Percentiles rank a stretch among this genome's conserved stretches.
phyloP scores from a whole-genome alignment of 1,140 invertebrate species.

The Leptopilina clavipes region DNA sequence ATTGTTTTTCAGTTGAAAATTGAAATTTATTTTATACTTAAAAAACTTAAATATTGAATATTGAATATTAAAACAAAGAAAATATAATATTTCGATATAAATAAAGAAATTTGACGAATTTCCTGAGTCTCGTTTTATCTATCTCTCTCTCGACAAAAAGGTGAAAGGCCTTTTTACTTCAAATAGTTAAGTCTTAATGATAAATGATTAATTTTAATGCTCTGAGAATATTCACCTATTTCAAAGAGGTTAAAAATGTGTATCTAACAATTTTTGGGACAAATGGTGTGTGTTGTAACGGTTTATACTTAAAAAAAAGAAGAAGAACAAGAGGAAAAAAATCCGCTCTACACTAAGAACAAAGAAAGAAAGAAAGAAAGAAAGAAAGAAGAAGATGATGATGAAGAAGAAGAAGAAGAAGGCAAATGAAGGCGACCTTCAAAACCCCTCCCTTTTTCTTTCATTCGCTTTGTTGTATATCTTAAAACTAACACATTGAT shows the following conservation, averaged over 20 bases:
- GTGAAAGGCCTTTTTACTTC: neutral
- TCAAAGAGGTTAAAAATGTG: neutral
- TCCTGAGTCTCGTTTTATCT: no score
- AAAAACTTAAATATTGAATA: no score
- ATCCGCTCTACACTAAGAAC: neutral
- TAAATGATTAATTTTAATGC: neutral
- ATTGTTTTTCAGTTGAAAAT: no score
- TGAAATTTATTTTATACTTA: no score
- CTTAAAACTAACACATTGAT: slow-evolving; percentile 13
- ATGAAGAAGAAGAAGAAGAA: neutral
- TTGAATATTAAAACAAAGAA: no score
- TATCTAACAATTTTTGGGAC: neutral
- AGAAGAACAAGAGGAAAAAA: neutral
- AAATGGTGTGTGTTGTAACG: neutral
- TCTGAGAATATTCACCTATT: neutral
- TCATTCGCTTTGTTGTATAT: neutral
- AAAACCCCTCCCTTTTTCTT: slow-evolving; percentile 12
- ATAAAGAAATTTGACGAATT: no score
- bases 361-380: neutral
- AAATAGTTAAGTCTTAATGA: neutral
- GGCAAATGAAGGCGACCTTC: slow-evolving; percentile 18
- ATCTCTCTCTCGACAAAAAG: neutral
- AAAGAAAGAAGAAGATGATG: neutral
- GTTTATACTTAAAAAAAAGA: slow-evolving; percentile 3
- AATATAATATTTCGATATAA: no score